Percentiles rank a stretch among this genome's conserved stretches.
These are phyloP conservation scores for Drosophila sp. DNA, from an alignment of 1,140 invertebrate genomes.

Conservation along the genomic window DNA sequence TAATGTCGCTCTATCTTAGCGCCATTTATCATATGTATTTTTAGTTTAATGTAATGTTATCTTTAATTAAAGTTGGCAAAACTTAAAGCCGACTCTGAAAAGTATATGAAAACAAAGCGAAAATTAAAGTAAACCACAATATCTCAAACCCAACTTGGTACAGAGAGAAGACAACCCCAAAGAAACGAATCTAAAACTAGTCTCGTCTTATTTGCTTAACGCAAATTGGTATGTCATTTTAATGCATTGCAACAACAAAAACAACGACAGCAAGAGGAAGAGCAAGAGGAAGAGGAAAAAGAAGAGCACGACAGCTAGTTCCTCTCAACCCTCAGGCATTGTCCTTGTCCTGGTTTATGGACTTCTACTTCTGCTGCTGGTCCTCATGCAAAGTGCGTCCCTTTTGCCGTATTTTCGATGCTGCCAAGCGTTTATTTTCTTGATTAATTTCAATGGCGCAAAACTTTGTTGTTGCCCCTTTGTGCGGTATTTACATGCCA, in stretches of 20 bases:
- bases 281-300: conserved; percentile 26
- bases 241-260: conserved; percentile 69
- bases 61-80: conserved; percentile 3
- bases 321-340: conserved; percentile 21
- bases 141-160: background rate
- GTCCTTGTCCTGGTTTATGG: conserved; percentile 10
- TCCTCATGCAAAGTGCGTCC: conserved; percentile 73
- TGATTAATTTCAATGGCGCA: conserved; percentile 78
- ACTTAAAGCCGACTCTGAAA: conserved; percentile 14
- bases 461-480: conserved; percentile 58
- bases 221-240: conserved; percentile 81
- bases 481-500: conserved; percentile 45
- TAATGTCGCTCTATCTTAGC: background rate
- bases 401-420: conserved; percentile 47
- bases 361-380: too few species aligned
- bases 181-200: conserved; percentile 45
- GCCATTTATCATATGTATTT: background rate
- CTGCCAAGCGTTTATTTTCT: conserved; percentile 82
- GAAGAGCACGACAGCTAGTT: conserved; percentile 24
- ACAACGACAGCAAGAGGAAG: conserved; percentile 19
- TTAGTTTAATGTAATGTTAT: background rate
- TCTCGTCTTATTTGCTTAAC: conserved; percentile 80
- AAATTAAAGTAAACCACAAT: conserved; percentile 3
- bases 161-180: conserved; percentile 14
- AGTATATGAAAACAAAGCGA: background rate